A percentile compares a stretch with the other conserved stretches of the same genome.
phyloP scores from a whole-genome alignment of 2,888 invertebrate species.

The Lasioglossum villosulum region DNA sequence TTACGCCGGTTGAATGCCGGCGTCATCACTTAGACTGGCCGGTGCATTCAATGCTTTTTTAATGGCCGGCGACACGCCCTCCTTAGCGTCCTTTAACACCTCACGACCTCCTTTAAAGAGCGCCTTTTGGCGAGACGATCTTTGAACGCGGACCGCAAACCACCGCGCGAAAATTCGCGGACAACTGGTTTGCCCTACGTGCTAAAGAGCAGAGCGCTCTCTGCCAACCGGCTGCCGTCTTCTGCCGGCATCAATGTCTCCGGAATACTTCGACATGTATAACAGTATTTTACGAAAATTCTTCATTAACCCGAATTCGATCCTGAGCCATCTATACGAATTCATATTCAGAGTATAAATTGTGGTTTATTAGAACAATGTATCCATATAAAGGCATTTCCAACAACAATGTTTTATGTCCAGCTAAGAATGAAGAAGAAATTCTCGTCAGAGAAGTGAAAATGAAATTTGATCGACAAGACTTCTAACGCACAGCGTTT shows the following conservation, averaged over 20 bases:
- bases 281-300: neutral
- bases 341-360: no score
- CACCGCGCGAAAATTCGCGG: conserved; percentile 38
- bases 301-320: neutral
- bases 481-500: neutral
- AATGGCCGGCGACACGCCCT: conserved; percentile 78
- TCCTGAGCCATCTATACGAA: no score
- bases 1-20: conserved; percentile 71
- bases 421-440: neutral
- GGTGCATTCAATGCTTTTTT: conserved; percentile 77
- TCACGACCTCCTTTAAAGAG: conserved; percentile 74
- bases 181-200: conserved; percentile 45
- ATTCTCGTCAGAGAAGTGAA: neutral
- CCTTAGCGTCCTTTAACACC: conserved; percentile 83
- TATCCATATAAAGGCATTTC: no score
- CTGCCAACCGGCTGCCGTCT: conserved; percentile 10
- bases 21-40: conserved; percentile 80
- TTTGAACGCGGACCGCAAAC: conserved; percentile 21
- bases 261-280: neutral
- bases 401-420: neutral
- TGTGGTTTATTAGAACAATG: no score
- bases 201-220: conserved; percentile 50
- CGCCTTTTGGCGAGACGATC: conserved; percentile 40
- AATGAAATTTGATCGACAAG: neutral
- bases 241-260: conserved; percentile 13